Conservation (phyloP, 2,113 vertebrate species). For the Antechinus stuartii region DNA sequence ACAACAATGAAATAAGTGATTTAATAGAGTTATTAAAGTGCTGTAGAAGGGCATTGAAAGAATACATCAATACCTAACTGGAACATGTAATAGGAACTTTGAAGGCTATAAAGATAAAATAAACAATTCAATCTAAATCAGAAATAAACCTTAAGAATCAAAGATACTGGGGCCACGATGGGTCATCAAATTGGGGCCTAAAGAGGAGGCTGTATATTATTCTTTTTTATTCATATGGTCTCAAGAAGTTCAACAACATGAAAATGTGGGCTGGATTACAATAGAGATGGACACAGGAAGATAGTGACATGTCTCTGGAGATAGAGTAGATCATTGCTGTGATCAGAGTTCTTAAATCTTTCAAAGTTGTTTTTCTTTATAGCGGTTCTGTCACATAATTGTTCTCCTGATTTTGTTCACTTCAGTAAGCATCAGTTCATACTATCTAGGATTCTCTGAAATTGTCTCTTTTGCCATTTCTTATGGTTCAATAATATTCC, state of each 20-base stretch:
- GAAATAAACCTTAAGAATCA: neutral
- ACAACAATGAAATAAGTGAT: neutral
- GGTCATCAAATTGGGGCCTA: neutral
- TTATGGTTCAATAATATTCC: neutral
- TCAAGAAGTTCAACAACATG: neutral
- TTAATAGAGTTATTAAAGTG: neutral
- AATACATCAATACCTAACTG: neutral
- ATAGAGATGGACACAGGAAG: neutral
- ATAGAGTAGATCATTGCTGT: neutral
- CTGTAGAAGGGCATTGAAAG: neutral
- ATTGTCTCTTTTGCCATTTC: neutral
- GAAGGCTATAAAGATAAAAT: neutral
- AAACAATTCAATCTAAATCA: neutral
- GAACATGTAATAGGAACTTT: neutral
- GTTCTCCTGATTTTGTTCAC: neutral
- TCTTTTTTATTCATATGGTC: neutral
- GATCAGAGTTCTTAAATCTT: neutral
- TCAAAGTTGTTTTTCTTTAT: neutral
- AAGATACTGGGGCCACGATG: neutral
- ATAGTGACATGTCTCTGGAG: neutral
- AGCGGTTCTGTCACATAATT: neutral
- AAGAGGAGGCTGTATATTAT: neutral
- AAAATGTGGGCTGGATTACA: neutral
- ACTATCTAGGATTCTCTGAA: neutral
- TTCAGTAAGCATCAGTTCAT: neutral